A percentile compares a stretch with the other conserved stretches of the same genome.
Conservation (phyloP, 2,113 vertebrate genomes). For the Cebidichthys violaceus region DNA sequence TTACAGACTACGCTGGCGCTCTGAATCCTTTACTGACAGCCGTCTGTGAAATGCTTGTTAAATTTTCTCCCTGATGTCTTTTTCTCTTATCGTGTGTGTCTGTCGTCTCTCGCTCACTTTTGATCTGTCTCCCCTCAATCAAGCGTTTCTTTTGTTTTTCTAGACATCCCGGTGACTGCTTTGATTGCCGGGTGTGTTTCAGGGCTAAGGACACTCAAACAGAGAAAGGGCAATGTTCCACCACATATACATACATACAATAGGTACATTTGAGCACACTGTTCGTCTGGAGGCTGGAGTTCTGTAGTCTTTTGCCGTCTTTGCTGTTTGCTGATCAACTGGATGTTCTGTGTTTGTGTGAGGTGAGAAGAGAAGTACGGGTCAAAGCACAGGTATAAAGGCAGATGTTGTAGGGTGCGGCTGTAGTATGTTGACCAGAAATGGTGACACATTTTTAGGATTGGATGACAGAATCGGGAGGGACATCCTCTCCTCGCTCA, state of each 20-base stretch:
- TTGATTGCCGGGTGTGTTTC: conserved; percentile 43
- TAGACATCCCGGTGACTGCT: conserved; percentile 30
- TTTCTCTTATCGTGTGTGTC: conserved; percentile 43
- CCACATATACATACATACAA: conserved; percentile 66
- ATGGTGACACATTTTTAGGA: conserved; percentile 38
- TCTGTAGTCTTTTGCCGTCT: conserved; percentile 73
- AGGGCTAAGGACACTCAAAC: conserved; percentile 30
- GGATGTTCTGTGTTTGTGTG: conserved; percentile 41
- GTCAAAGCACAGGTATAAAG: conserved; percentile 79
- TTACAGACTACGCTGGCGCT: conserved; percentile 12
- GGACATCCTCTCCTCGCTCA: conserved; percentile 12
- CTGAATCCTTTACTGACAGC: background rate
- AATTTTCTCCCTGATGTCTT: conserved; percentile 37
- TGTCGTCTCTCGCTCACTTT: conserved; percentile 4
- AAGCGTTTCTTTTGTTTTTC: conserved; percentile 3
- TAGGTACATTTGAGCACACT: conserved; percentile 45
- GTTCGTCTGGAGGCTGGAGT: conserved; percentile 68
- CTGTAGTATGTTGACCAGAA: conserved; percentile 45
- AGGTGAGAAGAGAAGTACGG: conserved; percentile 55
- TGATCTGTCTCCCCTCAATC: conserved; percentile 14
- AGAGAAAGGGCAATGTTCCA: conserved; percentile 46
- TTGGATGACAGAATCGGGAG: conserved; percentile 39
- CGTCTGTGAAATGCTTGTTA: conserved; percentile 24
- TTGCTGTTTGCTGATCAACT: conserved; percentile 69
- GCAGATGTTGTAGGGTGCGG: conserved; percentile 55